Evolutionary conservation across 1,140 invertebrate genomes (phyloP).

Genomic region (Hetaerina americana): DNA sequence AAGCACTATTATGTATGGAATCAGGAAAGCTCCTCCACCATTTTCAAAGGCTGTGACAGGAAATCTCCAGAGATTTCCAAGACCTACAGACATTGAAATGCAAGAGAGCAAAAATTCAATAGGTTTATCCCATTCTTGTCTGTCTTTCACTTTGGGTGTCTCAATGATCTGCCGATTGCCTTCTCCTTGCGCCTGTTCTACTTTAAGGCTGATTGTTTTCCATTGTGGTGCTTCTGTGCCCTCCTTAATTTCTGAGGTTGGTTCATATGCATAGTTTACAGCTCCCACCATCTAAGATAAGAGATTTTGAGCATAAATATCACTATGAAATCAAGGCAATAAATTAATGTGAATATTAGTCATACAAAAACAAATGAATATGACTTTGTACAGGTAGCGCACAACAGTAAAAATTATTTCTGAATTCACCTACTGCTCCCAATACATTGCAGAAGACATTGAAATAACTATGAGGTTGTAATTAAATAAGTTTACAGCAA

Average conservation of each 20-base stretch:
- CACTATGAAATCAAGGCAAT: too few species aligned
- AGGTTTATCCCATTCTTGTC: constrained; percentile 22
- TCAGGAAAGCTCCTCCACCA: constrained; percentile 36
- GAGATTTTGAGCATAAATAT: too few species aligned
- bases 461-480: too few species aligned
- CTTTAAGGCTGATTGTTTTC: not conserved
- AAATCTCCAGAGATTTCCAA: constrained; percentile 38
- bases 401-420: too few species aligned
- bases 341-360: too few species aligned
- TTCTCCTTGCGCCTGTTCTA: not conserved
- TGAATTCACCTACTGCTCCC: too few species aligned
- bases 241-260: not conserved
- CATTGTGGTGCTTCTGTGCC: not conserved
- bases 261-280: not conserved
- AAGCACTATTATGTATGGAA: constrained; percentile 42
- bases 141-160: too few species aligned
- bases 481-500: too few species aligned
- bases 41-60: constrained; percentile 33
- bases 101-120: constrained; percentile 31
- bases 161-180: too few species aligned
- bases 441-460: too few species aligned
- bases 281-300: not conserved
- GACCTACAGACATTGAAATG: constrained; percentile 35
- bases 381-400: too few species aligned
- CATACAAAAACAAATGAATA: too few species aligned